Base-by-base conservation (phyloP, 1,140 invertebrate species). In the Euura lappo region DNA sequence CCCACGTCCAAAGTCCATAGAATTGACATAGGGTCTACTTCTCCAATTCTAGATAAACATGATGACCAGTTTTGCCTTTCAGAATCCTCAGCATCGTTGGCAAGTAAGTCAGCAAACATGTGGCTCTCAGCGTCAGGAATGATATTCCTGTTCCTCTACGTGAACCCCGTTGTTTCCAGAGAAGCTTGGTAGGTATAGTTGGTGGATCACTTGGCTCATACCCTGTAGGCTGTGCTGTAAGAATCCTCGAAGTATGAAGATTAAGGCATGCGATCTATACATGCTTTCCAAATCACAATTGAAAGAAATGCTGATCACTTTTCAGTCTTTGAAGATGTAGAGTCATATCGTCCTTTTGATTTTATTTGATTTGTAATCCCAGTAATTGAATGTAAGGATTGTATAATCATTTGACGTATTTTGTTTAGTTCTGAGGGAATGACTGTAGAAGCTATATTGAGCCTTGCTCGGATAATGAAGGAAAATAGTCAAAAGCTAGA, bases 401-500 rank as follows among this genome's bases (percentile, higher is more conserved):
- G 28, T 65, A 68, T 6, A 42, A 4, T 11, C 43, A 2, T 28
- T 28, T 28, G 28, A 45, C 66, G 42, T 67, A 68, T 4, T n/a
- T 71, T 72, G 74, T 75, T 69, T 10, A 8, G 71, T 70, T 73
- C 76, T 87, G 88, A 64, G 81, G 96, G 95, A 13, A 94, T 96
- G 74, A 94, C 96, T 70, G 91, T 93, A 76, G 92, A 94, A 80
- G 94, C 93, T 1, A 92, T 96, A 83, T 82, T 95, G 75, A 94
- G 94, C 44, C 86, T 98, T 74, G 93, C 96, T 66, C 92, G 95
- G 82, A 93, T 95, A 84, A 92, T 95, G 84, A 89, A 94, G 43
- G 90, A 91, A 43, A 92, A 93, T 72, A 94, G 94, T 66, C 93
- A 94, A 79, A 96, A 96, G 85, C 83, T 97, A 74, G 95, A 96